A percentile compares a stretch with the other conserved stretches of the same genome.
These are phyloP conservation scores for Zapornia atra DNA, from an alignment of 2,113 vertebrate genomes.

Conservation along the genomic window DNA sequence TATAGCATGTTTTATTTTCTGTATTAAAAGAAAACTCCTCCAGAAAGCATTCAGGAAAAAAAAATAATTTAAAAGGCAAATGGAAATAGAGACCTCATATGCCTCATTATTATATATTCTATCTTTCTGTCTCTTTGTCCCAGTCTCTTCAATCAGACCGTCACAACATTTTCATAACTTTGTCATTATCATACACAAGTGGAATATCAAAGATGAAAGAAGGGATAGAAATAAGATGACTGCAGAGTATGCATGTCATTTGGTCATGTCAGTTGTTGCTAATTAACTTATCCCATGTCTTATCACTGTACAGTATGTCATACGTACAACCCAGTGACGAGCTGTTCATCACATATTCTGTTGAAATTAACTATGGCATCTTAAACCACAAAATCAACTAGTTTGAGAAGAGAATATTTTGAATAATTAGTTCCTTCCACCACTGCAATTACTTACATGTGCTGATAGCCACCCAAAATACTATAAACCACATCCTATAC, in stretches of 20 bases:
- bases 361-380: background rate
- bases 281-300: conserved; percentile 23
- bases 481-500: background rate
- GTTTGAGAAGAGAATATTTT: background rate
- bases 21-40: background rate
- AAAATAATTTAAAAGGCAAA: background rate
- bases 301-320: background rate
- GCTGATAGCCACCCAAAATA: background rate
- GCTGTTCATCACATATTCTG: background rate
- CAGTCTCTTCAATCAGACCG: conserved; percentile 13
- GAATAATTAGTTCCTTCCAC: background rate
- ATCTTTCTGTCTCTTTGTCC: conserved; percentile 26
- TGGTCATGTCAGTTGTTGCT: conserved; percentile 33
- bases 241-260: conserved; percentile 1
- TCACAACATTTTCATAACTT: conserved; percentile 58
- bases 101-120: background rate
- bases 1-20: background rate
- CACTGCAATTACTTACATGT: background rate
- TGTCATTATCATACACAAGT: conserved; percentile 17
- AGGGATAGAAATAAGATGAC: background rate
- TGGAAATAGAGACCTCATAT: background rate
- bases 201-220: conserved; percentile 35
- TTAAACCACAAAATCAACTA: background rate
- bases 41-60: background rate
- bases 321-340: background rate